Conservation (phyloP, 2,113 vertebrate genomes). For the Numenius arquata region DNA sequence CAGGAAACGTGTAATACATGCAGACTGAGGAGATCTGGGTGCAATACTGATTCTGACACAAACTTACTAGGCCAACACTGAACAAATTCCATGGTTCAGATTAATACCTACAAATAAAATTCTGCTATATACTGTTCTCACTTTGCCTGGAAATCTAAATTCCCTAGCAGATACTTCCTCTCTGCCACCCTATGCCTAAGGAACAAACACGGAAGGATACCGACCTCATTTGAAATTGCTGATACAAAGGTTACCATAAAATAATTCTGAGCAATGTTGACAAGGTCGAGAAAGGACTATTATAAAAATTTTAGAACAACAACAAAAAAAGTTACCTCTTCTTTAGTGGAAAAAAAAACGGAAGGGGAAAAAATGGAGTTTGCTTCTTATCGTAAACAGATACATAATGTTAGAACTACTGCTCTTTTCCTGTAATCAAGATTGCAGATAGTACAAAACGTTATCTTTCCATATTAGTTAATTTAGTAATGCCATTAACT, state of each 20-base stretch:
- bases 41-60: neutral
- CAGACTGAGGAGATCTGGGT: neutral
- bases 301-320: neutral
- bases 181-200: neutral
- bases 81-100: neutral
- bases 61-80: neutral
- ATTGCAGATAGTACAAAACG: neutral
- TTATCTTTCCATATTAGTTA: conserved; percentile 4
- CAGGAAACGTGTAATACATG: neutral
- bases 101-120: neutral
- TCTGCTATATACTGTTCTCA: neutral
- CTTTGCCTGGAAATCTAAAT: neutral
- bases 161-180: neutral
- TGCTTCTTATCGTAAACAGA: neutral
- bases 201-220: neutral
- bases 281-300: neutral
- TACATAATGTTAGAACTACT: neutral
- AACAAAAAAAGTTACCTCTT: neutral
- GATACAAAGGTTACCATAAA: neutral
- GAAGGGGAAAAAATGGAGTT: neutral
- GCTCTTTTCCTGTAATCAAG: conserved; percentile 15
- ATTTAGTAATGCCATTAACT: conserved; percentile 17
- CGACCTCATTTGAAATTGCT: neutral
- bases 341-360: neutral
- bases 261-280: neutral